phyloP scores from a whole-genome alignment of 2,113 vertebrate species.

The Microtus pennsylvanicus region DNA sequence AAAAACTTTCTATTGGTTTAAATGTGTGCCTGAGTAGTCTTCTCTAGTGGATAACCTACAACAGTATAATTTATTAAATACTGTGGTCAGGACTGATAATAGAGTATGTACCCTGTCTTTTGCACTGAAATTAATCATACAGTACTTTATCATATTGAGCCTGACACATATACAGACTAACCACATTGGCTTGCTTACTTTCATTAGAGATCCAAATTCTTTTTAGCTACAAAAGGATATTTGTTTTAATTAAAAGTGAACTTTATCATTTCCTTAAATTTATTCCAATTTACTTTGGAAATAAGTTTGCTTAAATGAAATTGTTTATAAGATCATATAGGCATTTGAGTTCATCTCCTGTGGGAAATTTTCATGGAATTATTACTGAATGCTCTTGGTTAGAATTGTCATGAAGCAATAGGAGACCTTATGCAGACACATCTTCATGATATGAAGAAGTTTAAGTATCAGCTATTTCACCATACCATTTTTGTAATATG shows the following conservation, averaged over 20 bases:
- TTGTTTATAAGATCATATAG: background rate
- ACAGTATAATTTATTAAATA: background rate
- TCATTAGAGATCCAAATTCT: background rate
- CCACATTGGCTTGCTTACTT: background rate
- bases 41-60: background rate
- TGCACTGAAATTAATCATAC: background rate
- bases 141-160: background rate
- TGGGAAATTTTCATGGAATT: background rate
- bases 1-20: background rate
- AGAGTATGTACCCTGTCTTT: background rate
- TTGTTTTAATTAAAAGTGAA: background rate
- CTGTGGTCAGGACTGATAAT: background rate
- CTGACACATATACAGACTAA: background rate
- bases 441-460: background rate
- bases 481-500: background rate
- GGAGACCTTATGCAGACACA: background rate
- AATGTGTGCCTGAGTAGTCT: background rate
- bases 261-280: slow-evolving; percentile 4
- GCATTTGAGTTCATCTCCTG: background rate
- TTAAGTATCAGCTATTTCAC: background rate
- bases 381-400: background rate
- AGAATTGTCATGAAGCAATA: background rate
- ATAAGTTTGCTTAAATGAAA: slow-evolving; percentile 1
- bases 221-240: background rate
- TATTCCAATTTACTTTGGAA: background rate